Conservation (phyloP, 2,888 invertebrate species). For the Amorpha juglandis region DNA sequence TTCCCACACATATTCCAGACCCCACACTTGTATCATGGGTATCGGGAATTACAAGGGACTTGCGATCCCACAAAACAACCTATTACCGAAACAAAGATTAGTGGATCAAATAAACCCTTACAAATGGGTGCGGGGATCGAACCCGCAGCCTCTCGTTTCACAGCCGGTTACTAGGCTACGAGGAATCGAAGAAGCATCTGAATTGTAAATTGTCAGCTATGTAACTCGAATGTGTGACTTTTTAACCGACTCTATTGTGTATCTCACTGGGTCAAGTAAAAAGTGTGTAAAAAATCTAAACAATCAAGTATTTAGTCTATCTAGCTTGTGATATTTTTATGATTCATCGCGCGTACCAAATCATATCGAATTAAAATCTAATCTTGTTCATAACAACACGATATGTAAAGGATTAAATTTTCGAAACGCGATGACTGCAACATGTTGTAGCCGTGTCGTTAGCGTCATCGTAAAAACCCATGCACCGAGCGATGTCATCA, state of each 20-base stretch:
- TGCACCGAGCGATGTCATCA: background rate
- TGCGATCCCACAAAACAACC: too few relatives aligned
- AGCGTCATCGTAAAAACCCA: slow-evolving; percentile 5
- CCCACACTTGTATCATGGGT: too few relatives aligned
- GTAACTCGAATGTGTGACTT: background rate
- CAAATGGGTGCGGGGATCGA: too few relatives aligned
- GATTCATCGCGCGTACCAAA: background rate
- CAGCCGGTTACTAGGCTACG: too few relatives aligned
- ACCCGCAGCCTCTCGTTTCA: too few relatives aligned
- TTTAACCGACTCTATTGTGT: background rate
- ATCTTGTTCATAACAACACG: background rate
- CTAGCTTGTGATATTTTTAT: too few relatives aligned
- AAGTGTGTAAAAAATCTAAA: background rate
- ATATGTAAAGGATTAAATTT: background rate
- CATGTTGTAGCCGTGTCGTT: background rate
- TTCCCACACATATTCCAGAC: too few relatives aligned
- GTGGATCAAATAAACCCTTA: too few relatives aligned
- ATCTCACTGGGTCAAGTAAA: background rate
- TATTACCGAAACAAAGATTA: too few relatives aligned
- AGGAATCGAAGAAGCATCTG: background rate
- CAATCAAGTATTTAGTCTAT: background rate
- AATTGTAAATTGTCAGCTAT: background rate
- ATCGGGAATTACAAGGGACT: too few relatives aligned
- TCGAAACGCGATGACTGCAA: background rate
- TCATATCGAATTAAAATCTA: background rate